Evolutionary conservation across 2,888 invertebrate species (phyloP).

Genomic region (Orthonychiurus folsomi): DNA sequence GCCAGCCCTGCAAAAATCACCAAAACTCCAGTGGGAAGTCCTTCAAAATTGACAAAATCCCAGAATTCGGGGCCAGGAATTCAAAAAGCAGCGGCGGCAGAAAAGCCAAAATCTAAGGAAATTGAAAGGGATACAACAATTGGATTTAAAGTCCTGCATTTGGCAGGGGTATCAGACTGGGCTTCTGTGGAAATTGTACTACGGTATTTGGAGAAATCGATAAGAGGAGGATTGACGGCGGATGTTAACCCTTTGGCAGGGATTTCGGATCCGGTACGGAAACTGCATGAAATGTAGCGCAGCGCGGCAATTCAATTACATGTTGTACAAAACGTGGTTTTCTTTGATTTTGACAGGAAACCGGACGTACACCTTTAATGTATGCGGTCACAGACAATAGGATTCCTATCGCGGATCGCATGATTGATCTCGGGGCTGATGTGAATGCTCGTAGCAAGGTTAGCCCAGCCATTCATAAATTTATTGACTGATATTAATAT

Average conservation of each 20-base stretch:
- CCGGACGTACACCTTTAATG: constrained; percentile 91
- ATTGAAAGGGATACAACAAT: not conserved
- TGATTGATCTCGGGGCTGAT: constrained; percentile 84
- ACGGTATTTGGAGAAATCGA: not conserved
- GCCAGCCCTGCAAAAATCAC: too few species aligned
- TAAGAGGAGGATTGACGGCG: not conserved
- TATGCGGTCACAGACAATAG: constrained; percentile 90
- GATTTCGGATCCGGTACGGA: not conserved
- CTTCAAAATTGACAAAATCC: too few species aligned
- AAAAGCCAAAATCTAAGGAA: not conserved
- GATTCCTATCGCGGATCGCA: constrained; percentile 75
- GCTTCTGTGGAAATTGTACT: not conserved
- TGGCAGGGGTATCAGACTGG: not conserved
- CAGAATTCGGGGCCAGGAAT: too few species aligned
- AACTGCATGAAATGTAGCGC: too few species aligned
- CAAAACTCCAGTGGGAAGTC: too few species aligned
- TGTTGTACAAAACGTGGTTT: not conserved
- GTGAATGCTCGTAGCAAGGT: constrained; percentile 84
- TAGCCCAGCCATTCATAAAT: too few species aligned
- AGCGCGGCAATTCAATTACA: not conserved
- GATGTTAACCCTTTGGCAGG: not conserved
- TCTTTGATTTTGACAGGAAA: constrained; percentile 56
- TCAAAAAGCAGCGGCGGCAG: not conserved
- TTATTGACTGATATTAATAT: too few species aligned
- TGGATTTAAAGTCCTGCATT: not conserved